A percentile compares a stretch with the other conserved stretches of the same genome.
phyloP scores from a whole-genome alignment of 2,888 invertebrate genomes.

The Diaperis boleti region DNA sequence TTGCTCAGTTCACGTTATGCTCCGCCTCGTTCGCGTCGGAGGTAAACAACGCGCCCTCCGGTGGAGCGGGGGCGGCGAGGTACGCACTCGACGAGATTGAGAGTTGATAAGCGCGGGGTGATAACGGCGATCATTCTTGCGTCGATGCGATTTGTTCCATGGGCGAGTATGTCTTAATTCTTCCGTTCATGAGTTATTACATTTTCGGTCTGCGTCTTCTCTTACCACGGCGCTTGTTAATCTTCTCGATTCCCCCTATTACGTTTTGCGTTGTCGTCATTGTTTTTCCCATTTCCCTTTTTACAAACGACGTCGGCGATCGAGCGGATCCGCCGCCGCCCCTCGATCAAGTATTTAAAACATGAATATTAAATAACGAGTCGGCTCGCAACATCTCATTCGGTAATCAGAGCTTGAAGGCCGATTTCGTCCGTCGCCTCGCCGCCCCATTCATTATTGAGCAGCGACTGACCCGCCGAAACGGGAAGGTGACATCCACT shows the following conservation, averaged over 20 bases:
- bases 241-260: no score
- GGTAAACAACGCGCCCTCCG: conserved; percentile 35
- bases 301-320: conserved; percentile 14
- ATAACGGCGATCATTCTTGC: no score
- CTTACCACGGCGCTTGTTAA: no score
- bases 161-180: no score
- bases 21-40: conserved; percentile 30
- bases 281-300: no score
- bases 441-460: conserved; percentile 38
- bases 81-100: no score
- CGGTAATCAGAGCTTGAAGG: conserved; percentile 40
- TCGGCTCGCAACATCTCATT: conserved; percentile 39
- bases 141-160: no score
- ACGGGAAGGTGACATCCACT: conserved; percentile 31
- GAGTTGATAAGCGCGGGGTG: neutral
- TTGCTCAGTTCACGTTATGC: conserved; percentile 38
- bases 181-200: no score
- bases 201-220: no score
- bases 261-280: no score
- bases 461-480: conserved; percentile 39
- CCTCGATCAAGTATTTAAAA: conserved; percentile 41
- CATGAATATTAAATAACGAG: conserved; percentile 40
- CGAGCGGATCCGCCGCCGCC: conserved; percentile 24
- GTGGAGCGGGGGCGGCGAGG: no score
- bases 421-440: conserved; percentile 31